A percentile compares a stretch with the other conserved stretches of the same genome.
These are phyloP conservation scores for Eupristina koningsbergeri DNA, from an alignment of 1,140 invertebrate species.

Conservation along the genomic window DNA sequence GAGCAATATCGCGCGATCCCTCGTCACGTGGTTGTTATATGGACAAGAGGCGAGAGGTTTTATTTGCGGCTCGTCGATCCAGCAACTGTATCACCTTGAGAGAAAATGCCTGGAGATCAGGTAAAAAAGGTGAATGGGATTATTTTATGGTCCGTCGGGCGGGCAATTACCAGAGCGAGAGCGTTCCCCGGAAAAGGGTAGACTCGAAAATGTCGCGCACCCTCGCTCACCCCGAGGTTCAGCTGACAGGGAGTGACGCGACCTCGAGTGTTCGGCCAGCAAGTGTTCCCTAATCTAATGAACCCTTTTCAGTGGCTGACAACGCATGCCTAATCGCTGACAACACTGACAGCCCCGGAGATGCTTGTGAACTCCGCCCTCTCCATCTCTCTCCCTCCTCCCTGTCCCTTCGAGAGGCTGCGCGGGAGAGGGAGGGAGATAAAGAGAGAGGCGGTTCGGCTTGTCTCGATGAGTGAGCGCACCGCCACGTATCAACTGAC, in stretches of 20 bases:
- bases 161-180: conserved; percentile 21
- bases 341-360: conserved; percentile 56
- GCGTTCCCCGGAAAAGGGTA: conserved; percentile 18
- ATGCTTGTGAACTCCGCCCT: conserved; percentile 54
- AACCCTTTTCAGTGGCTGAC: conserved; percentile 60
- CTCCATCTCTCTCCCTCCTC: background rate
- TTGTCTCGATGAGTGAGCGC: conserved; percentile 27
- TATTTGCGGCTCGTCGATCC: background rate
- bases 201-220: conserved; percentile 8
- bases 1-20: background rate
- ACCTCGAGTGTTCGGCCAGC: background rate
- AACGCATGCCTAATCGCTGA: conserved; percentile 61
- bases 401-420: background rate
- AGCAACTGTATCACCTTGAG: background rate
- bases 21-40: background rate
- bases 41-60: background rate
- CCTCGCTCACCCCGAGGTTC: conserved; percentile 7
- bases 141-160: conserved; percentile 22
- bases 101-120: background rate
- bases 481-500: conserved; percentile 42
- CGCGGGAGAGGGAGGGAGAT: background rate
- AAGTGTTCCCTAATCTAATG: conserved; percentile 57
- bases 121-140: conserved; percentile 7
- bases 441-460: conserved; percentile 20
- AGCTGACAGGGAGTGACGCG: conserved; percentile 31